phyloP scores from a whole-genome alignment of 2,888 invertebrate genomes.

The Psylliodes chrysocephalus region DNA sequence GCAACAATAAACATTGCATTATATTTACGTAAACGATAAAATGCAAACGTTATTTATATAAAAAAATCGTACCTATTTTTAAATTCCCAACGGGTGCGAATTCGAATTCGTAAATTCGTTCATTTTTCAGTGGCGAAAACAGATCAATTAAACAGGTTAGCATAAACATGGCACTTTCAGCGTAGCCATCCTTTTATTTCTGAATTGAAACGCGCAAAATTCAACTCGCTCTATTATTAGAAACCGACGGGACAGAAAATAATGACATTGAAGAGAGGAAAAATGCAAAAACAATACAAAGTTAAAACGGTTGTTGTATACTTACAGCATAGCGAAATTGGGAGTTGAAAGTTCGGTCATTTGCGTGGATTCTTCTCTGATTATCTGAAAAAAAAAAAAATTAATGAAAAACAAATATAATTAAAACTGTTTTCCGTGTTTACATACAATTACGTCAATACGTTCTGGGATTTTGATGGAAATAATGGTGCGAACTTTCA shows the following conservation, averaged over 20 bases:
- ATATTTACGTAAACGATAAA: too few species aligned
- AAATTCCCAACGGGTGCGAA: neutral
- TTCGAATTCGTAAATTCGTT: neutral
- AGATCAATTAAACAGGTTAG: constrained; percentile 6
- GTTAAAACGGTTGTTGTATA: constrained; percentile 55
- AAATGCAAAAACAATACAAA: constrained; percentile 31
- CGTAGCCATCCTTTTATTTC: neutral
- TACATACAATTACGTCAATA: too few species aligned
- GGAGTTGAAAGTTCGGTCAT: constrained; percentile 94
- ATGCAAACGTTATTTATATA: neutral
- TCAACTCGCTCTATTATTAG: constrained; percentile 14
- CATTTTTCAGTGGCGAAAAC: neutral
- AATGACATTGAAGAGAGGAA: constrained; percentile 10
- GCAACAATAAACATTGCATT: too few species aligned
- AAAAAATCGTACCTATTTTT: neutral
- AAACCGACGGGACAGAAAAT: constrained; percentile 5
- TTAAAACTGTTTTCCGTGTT: too few species aligned
- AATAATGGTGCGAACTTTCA: too few species aligned
- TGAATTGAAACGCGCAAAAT: constrained; percentile 5
- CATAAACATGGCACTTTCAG: neutral
- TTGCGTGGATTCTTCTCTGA: constrained; percentile 96
- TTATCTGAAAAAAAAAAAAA: constrained; percentile 89
- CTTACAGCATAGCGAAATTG: constrained; percentile 99
- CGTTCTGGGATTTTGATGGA: too few species aligned
- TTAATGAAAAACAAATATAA: too few species aligned